Evolutionary conservation across 2,113 vertebrate genomes (phyloP).

Genomic region (Pheucticus melanocephalus): DNA sequence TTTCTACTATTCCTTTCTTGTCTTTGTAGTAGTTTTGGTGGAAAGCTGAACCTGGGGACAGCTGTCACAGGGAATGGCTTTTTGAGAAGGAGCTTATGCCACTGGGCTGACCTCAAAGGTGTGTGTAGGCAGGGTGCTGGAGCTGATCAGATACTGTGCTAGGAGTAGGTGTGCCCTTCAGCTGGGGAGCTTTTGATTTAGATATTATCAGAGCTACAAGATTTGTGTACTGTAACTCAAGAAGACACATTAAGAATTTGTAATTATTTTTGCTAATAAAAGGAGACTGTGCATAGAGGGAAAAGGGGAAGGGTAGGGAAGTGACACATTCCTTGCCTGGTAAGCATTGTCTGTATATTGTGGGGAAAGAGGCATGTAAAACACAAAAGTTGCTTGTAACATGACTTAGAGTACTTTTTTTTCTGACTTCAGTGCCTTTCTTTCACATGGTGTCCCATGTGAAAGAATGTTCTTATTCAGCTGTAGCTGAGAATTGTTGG

Average conservation of each 20-base stretch:
- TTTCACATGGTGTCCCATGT: neutral
- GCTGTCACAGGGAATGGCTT: neutral
- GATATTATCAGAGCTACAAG: neutral
- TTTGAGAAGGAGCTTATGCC: neutral
- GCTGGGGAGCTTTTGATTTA: neutral
- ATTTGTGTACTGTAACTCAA: neutral
- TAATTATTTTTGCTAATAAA: neutral
- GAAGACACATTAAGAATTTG: neutral
- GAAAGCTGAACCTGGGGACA: neutral
- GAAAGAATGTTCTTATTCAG: neutral
- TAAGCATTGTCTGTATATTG: neutral
- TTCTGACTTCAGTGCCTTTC: neutral
- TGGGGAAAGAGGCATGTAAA: neutral
- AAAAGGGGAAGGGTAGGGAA: neutral
- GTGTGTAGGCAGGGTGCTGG: neutral
- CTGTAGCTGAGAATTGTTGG: neutral
- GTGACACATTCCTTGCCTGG: neutral
- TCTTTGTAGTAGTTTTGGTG: neutral
- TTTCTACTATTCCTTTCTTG: neutral
- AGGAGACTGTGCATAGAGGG: neutral
- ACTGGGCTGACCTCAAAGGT: neutral
- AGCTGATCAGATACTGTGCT: neutral
- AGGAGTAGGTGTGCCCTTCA: neutral
- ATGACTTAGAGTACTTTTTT: neutral
- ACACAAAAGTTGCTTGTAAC: neutral